These are phyloP conservation scores for Furcifer pardalis DNA, from an alignment of 2,797 vertebrate species.

Conservation along the genomic window DNA sequence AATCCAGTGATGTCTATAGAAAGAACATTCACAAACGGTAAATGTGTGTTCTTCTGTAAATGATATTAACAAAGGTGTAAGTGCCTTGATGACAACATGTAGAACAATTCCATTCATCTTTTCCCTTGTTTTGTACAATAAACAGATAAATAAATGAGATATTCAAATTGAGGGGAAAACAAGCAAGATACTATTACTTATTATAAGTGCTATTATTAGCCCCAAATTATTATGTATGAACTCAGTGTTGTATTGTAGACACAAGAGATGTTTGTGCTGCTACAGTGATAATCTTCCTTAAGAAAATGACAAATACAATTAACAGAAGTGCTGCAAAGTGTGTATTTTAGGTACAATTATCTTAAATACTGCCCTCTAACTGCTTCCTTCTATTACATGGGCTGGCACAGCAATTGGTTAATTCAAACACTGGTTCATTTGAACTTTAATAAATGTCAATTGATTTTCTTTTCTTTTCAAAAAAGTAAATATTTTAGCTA, in stretches of 20 bases:
- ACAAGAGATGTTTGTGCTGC: slow-evolving; percentile 50
- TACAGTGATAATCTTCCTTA: slow-evolving; percentile 59
- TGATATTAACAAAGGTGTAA: slow-evolving; percentile 63
- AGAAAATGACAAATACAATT: slow-evolving; percentile 62
- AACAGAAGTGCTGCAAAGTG: slow-evolving; percentile 62
- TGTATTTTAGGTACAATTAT: slow-evolving; percentile 54
- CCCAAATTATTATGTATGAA: slow-evolving; percentile 59
- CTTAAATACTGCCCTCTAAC: slow-evolving; percentile 48
- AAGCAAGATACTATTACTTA: slow-evolving; percentile 56
- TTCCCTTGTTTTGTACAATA: slow-evolving; percentile 55
- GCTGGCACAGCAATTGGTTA: slow-evolving; percentile 51
- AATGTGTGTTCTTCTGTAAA: slow-evolving; percentile 75
- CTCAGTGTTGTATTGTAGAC: slow-evolving; percentile 54
- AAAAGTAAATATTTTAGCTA: slow-evolving; percentile 32
- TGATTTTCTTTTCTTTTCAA: slow-evolving; percentile 20
- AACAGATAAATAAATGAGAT: slow-evolving; percentile 8
- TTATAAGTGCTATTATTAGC: slow-evolving; percentile 72
- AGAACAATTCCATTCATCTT: slow-evolving; percentile 44
- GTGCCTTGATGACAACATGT: slow-evolving; percentile 54
- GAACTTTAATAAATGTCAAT: slow-evolving; percentile 50
- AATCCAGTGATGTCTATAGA: slow-evolving; percentile 76
- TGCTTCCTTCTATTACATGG: slow-evolving; percentile 43
- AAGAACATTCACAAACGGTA: slow-evolving; percentile 77
- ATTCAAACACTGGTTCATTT: slow-evolving; percentile 50
- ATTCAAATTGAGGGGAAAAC: slow-evolving; percentile 14